Evolutionary conservation across 1,140 invertebrate genomes (phyloP).

Genomic region (Drosophila burlai): DNA sequence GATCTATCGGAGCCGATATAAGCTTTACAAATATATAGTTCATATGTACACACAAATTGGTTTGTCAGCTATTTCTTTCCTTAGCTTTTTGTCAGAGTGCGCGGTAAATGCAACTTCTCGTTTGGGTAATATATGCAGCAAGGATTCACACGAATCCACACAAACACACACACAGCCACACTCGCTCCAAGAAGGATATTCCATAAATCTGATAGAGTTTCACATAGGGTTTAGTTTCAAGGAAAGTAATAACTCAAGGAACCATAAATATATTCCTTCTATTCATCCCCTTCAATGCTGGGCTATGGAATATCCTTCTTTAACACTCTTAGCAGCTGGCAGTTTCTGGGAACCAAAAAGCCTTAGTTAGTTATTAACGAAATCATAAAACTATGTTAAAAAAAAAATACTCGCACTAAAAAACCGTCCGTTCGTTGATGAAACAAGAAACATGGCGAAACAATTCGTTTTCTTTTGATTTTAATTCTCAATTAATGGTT

Average conservation of each 20-base stretch:
- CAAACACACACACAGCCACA: slow-evolving; percentile 18
- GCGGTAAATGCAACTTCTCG: slow-evolving; percentile 58
- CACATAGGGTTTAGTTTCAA: not conserved
- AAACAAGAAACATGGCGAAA: slow-evolving; percentile 25
- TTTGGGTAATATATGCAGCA: slow-evolving; percentile 35
- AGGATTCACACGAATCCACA: slow-evolving; percentile 28
- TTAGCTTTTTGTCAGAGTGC: slow-evolving; percentile 26
- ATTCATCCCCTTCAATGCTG: not conserved
- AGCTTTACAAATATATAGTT: slow-evolving; percentile 54
- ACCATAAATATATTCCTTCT: not conserved
- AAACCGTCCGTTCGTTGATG: slow-evolving; percentile 12
- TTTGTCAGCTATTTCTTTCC: slow-evolving; percentile 28
- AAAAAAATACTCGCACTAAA: slow-evolving; percentile 4
- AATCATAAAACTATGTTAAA: slow-evolving; percentile 26
- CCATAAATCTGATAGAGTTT: not conserved
- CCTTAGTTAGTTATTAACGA: slow-evolving; percentile 26
- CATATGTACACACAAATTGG: slow-evolving; percentile 42
- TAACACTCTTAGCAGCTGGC: not conserved
- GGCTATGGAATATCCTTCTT: not conserved
- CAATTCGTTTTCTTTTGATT: slow-evolving; percentile 29
- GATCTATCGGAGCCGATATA: slow-evolving; percentile 42
- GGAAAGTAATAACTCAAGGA: not conserved
- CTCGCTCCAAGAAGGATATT: slow-evolving; percentile 1
- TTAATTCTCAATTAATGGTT: slow-evolving; percentile 42
- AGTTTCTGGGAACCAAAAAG: not conserved